A percentile compares a stretch with the other conserved stretches of the same genome.
Conservation (phyloP, 1,140 invertebrate genomes). For the Alviniconcha marisindica region DNA sequence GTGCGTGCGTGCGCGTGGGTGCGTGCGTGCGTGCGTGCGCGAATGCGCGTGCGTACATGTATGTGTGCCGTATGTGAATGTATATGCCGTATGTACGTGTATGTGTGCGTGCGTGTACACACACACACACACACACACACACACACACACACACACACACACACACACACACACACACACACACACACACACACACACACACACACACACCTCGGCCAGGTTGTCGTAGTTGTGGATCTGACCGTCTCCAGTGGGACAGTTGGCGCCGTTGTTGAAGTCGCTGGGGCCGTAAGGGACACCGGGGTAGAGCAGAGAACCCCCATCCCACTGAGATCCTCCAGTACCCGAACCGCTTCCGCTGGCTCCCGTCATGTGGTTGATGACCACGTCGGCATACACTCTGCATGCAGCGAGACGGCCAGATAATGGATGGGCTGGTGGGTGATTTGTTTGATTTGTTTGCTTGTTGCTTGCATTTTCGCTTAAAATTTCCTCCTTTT, state of each 20-base stretch:
- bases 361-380: constrained; percentile 92
- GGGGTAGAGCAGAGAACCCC: constrained; percentile 74
- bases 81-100: no score
- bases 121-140: not conserved
- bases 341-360: constrained; percentile 72
- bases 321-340: constrained; percentile 73
- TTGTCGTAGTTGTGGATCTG: constrained; percentile 74
- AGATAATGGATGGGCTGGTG: no score
- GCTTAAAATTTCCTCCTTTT: no score
- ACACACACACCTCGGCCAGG: constrained; percentile 60
- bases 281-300: constrained; percentile 77
- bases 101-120: not conserved
- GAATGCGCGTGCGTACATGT: no score
- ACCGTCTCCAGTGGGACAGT: constrained; percentile 67
- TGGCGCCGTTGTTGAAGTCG: constrained; percentile 71
- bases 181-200: constrained; percentile 8
- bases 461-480: no score
- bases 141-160: constrained; percentile 8
- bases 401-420: not conserved
- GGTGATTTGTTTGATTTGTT: no score
- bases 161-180: not conserved
- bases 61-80: no score
- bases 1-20: no score
- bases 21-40: no score
- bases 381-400: constrained; percentile 42